phyloP scores from a whole-genome alignment of 2,797 vertebrate genomes.

The Coranthus polyacanthus region DNA sequence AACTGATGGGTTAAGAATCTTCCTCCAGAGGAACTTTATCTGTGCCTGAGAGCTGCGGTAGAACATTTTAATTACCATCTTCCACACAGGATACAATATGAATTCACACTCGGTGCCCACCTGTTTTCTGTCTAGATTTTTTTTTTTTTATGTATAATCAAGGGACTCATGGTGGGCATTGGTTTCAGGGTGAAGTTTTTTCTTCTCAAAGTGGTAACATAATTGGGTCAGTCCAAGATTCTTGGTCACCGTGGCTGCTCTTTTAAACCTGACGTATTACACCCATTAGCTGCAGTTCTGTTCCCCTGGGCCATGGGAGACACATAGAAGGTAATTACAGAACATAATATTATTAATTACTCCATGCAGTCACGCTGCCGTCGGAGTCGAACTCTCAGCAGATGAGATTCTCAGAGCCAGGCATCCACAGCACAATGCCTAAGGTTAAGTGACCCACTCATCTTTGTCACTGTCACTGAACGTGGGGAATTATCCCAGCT shows the following conservation, averaged over 20 bases:
- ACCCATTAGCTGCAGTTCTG: constrained; percentile 72
- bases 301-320: constrained; percentile 70
- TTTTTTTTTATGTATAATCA: constrained; percentile 3
- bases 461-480: constrained; percentile 54
- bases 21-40: constrained; percentile 69
- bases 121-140: constrained; percentile 35
- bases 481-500: constrained; percentile 34
- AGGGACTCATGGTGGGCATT: constrained; percentile 3
- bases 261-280: constrained; percentile 70
- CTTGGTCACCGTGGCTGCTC: constrained; percentile 61
- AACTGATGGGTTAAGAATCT: constrained; percentile 72
- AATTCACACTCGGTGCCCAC: constrained; percentile 39
- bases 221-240: constrained; percentile 67
- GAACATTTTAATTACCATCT: constrained; percentile 63
- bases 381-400: constrained; percentile 58
- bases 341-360: constrained; percentile 86
- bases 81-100: constrained; percentile 20
- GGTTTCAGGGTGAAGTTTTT: constrained; percentile 35
- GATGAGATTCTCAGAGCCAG: constrained; percentile 58
- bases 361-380: constrained; percentile 50
- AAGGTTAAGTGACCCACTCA: constrained; percentile 70
- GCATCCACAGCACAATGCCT: constrained; percentile 42
- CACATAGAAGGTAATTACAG: constrained; percentile 83
- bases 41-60: constrained; percentile 46
- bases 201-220: constrained; percentile 41